A percentile compares a stretch with the other conserved stretches of the same genome.
Evolutionary conservation across 2,888 invertebrate genomes (phyloP).

Genomic region (Phyllotreta striolata): DNA sequence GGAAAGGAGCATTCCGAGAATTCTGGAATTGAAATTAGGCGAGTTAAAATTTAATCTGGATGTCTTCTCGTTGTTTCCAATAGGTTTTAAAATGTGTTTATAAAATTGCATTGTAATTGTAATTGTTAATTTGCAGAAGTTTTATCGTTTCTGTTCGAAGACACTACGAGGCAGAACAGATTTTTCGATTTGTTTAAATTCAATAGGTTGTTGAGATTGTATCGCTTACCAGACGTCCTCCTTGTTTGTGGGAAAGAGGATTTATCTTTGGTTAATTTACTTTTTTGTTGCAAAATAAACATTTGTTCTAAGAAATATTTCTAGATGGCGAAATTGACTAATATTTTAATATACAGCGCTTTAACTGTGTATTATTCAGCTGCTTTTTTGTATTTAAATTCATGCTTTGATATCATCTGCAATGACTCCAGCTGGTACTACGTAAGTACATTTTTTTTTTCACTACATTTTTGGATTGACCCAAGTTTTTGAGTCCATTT

Average conservation of each 20-base stretch:
- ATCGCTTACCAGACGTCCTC: constrained; percentile 63
- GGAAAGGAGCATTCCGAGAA: constrained; percentile 55
- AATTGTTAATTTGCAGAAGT: constrained; percentile 30
- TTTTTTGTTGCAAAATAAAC: constrained; percentile 2
- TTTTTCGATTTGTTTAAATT: constrained; percentile 64
- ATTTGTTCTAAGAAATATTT: constrained; percentile 13
- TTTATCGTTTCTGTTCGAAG: constrained; percentile 30
- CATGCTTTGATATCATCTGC: constrained; percentile 64
- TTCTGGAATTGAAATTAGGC: constrained; percentile 61
- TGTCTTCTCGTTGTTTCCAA: constrained; percentile 47
- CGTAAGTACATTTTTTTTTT: constrained; percentile 27
- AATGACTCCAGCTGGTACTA: constrained; percentile 64
- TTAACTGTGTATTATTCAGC: constrained; percentile 65
- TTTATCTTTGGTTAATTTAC: constrained; percentile 3
- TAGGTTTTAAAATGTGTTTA: constrained; percentile 21
- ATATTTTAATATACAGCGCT: constrained; percentile 62
- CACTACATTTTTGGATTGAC: too few species aligned
- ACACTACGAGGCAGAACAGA: constrained; percentile 47
- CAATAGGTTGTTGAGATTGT: constrained; percentile 64
- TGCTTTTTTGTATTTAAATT: constrained; percentile 64
- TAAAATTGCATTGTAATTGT: not conserved
- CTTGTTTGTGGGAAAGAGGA: constrained; percentile 59
- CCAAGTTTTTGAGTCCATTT: not conserved
- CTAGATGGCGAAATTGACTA: constrained; percentile 51
- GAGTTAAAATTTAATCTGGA: constrained; percentile 65